A percentile compares a stretch with the other conserved stretches of the same genome.
phyloP scores from a whole-genome alignment of 2,797 vertebrate species.

The Euthynnus affinis region DNA sequence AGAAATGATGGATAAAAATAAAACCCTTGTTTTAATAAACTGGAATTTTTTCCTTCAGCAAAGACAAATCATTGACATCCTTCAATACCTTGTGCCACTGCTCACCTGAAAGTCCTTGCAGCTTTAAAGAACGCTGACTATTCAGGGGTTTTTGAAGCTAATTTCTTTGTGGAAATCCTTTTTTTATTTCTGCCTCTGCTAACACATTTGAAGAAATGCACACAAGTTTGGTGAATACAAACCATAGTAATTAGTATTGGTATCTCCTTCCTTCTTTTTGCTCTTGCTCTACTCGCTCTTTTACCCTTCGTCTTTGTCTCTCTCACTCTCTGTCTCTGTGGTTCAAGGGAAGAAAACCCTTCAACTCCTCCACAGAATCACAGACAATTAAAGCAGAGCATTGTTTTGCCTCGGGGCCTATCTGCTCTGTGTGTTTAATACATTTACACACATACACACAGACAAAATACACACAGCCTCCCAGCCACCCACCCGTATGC shows the following conservation, averaged over 20 bases:
- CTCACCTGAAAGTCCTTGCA: constrained; percentile 17
- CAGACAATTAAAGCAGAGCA: constrained; percentile 65
- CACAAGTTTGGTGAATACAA: constrained; percentile 42
- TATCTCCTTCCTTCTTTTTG: constrained; percentile 43
- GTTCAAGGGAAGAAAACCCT: constrained; percentile 59
- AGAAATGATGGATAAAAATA: neutral
- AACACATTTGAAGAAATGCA: constrained; percentile 53
- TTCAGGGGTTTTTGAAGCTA: constrained; percentile 24
- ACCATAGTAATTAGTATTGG: constrained; percentile 67
- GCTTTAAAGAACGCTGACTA: constrained; percentile 31
- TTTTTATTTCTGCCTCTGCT: constrained; percentile 19
- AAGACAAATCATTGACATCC: constrained; percentile 16
- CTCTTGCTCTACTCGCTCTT: constrained; percentile 34
- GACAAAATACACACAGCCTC: constrained; percentile 10
- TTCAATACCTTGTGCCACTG: neutral
- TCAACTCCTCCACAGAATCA: constrained; percentile 70
- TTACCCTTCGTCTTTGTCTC: constrained; percentile 33
- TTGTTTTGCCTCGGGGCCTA: constrained; percentile 44
- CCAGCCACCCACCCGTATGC: constrained; percentile 14
- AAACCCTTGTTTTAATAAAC: neutral
- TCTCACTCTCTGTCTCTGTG: constrained; percentile 24
- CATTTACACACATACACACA: constrained; percentile 27
- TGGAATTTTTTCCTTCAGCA: neutral
- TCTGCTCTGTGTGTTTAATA: constrained; percentile 56
- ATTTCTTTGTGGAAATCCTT: constrained; percentile 29